Conservation (phyloP, 2,888 invertebrate genomes). For the Prosopocoilus inquinatus region DNA sequence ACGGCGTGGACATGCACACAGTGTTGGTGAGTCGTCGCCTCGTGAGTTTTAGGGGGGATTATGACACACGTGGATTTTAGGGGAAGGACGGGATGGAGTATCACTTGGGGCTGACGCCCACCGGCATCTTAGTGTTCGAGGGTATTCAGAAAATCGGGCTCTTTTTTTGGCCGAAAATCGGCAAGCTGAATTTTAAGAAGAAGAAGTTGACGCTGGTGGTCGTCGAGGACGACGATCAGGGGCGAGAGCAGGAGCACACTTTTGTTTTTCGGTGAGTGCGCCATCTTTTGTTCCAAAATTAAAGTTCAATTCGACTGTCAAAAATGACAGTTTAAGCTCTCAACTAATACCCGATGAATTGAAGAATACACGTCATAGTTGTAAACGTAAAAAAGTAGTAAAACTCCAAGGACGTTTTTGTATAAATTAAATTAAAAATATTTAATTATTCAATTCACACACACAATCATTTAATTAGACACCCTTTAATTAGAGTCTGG, state of each 20-base stretch:
- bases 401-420: too few relatives aligned
- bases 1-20: conserved; percentile 98
- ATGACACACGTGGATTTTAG: conserved; percentile 43
- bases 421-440: too few relatives aligned
- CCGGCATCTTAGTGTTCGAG: conserved; percentile 97
- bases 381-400: too few relatives aligned
- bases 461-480: too few relatives aligned
- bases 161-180: conserved; percentile 99
- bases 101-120: conserved; percentile 93
- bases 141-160: conserved; percentile 94
- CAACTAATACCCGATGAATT: too few relatives aligned
- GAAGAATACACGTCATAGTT: too few relatives aligned
- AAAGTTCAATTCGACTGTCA: too few relatives aligned
- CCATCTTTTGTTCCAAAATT: background rate
- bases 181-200: conserved; percentile 95
- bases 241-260: conserved; percentile 95
- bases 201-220: conserved; percentile 96
- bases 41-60: background rate
- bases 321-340: too few relatives aligned
- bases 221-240: conserved; percentile 97
- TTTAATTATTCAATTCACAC: too few relatives aligned
- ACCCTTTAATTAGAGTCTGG: too few relatives aligned
- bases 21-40: conserved; percentile 63
- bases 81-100: conserved; percentile 97
- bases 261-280: conserved; percentile 83